Evolutionary conservation across 2,888 invertebrate species (phyloP).

Genomic region (Mallateleia sp.): DNA sequence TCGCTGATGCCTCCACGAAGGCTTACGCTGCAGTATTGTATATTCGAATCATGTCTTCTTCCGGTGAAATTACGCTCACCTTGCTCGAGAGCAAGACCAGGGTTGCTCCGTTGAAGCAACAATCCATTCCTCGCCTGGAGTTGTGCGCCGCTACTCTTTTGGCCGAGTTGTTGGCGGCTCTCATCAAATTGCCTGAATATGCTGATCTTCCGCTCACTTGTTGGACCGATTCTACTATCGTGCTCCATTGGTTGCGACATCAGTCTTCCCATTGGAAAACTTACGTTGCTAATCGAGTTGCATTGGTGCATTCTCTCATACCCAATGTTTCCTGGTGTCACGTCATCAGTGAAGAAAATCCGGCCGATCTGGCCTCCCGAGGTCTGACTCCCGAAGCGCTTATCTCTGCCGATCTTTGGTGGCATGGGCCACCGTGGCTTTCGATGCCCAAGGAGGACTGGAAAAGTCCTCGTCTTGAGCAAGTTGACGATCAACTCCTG

Average conservation of each 20-base stretch:
- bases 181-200: neutral
- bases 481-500: no score
- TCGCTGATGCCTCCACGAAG: no score
- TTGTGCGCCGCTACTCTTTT: neutral
- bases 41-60: no score
- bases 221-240: neutral
- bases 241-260: neutral
- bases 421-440: no score
- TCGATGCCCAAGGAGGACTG: no score
- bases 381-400: no score
- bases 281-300: neutral
- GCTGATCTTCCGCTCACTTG: neutral
- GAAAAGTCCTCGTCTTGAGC: no score
- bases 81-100: no score
- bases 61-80: no score
- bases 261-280: neutral
- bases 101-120: neutral
- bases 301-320: neutral
- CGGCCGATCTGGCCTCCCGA: neutral
- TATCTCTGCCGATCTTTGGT: no score
- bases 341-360: neutral
- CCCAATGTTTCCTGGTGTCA: neutral
- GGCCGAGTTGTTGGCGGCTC: neutral
- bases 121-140: neutral
- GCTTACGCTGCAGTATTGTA: no score